Evolutionary conservation across 2,113 vertebrate species (phyloP).

Genomic region (Candoia aspera): DNA sequence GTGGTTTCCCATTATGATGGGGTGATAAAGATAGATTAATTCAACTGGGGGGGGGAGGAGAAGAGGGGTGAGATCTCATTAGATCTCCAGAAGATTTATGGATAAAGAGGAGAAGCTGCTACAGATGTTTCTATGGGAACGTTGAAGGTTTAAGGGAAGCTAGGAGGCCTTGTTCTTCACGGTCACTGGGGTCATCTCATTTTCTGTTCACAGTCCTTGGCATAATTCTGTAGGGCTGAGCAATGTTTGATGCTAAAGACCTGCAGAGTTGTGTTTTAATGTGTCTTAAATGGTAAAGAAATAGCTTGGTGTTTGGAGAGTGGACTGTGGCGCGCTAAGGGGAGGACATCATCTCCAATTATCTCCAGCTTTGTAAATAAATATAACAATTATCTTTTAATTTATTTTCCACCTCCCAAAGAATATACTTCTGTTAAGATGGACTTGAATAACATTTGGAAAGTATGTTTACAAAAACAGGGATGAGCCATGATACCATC

Average conservation of each 20-base stretch:
- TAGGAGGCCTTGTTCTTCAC: background rate
- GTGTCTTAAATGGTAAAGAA: background rate
- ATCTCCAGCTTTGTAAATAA: background rate
- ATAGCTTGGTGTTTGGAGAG: background rate
- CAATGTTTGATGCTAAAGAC: background rate
- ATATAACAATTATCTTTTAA: background rate
- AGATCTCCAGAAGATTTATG: background rate
- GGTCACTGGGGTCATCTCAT: background rate
- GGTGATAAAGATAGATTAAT: background rate
- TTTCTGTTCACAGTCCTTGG: background rate
- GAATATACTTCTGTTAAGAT: background rate
- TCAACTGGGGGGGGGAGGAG: background rate
- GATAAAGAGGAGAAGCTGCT: background rate
- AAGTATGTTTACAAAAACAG: background rate
- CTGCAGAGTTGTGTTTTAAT: background rate
- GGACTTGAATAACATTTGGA: background rate
- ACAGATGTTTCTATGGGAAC: background rate
- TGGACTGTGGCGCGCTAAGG: background rate
- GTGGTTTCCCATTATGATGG: slow-evolving; percentile 17
- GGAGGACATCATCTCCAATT: background rate
- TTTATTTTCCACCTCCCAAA: background rate
- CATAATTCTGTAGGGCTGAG: background rate
- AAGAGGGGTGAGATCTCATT: background rate
- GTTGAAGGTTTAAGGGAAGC: background rate
- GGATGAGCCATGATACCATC: background rate